phyloP scores from a whole-genome alignment of 1,140 invertebrate genomes.

The Polypedilum vanderplanki region DNA sequence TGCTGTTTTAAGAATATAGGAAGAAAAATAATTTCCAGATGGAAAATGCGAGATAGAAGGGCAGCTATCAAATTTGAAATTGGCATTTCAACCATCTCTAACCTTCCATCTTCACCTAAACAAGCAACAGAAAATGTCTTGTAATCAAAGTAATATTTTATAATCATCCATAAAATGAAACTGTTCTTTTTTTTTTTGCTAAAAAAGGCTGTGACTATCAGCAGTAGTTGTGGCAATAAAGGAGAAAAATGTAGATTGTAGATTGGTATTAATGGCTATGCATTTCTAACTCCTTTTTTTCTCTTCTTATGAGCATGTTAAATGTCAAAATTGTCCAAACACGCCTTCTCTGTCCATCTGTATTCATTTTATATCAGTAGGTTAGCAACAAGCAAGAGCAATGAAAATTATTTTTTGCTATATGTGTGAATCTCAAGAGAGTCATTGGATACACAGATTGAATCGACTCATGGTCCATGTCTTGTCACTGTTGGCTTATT shows the following conservation, averaged over 20 bases:
- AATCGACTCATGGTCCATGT: not conserved
- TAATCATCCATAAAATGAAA: constrained; percentile 26
- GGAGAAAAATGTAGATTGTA: constrained; percentile 27
- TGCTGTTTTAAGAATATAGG: too few species aligned
- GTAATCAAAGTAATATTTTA: constrained; percentile 15
- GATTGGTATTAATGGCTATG: constrained; percentile 28
- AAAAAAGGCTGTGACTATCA: not conserved
- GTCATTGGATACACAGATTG: constrained; percentile 20
- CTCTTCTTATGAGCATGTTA: not conserved
- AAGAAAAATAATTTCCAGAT: too few species aligned
- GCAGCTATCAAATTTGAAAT: constrained; percentile 17
- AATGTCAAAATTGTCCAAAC: not conserved
- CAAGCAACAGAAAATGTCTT: not conserved
- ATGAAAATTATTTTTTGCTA: not conserved
- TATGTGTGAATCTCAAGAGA: constrained; percentile 3
- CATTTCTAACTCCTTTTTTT: not conserved
- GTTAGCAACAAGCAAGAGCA: not conserved
- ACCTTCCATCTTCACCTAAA: not conserved
- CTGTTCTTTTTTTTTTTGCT: not conserved
- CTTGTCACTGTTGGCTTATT: not conserved
- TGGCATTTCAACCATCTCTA: not conserved
- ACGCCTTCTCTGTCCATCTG: not conserved
- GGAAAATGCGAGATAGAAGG: not conserved
- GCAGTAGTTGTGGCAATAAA: not conserved
- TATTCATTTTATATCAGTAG: constrained; percentile 19